Conservation (phyloP, 2,113 vertebrate genomes). For the Lontra canadensis region DNA sequence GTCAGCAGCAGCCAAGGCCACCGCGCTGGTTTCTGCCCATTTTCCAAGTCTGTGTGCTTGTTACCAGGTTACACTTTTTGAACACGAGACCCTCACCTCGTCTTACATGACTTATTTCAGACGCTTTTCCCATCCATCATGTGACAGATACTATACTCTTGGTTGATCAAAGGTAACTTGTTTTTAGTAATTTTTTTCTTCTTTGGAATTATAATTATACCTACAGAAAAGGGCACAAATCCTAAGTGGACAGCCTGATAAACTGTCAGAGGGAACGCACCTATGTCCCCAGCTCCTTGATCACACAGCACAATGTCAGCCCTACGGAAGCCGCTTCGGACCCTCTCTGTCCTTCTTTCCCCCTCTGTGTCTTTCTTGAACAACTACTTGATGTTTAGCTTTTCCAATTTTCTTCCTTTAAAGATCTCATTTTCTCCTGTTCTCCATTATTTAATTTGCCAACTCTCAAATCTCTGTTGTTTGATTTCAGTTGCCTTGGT, state of each 20-base stretch:
- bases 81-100: not conserved
- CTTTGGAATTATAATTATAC: not conserved
- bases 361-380: not conserved
- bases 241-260: not conserved
- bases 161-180: not conserved
- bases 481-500: not conserved
- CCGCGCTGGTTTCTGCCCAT: not conserved
- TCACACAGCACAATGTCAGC: not conserved
- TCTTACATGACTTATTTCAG: not conserved
- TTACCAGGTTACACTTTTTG: not conserved
- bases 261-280: not conserved
- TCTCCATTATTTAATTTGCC: not conserved
- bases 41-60: not conserved
- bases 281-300: not conserved
- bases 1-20: not conserved
- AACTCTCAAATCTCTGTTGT: not conserved
- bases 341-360: not conserved
- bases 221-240: not conserved
- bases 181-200: not conserved
- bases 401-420: slow-evolving; percentile 34
- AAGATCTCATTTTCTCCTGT: slow-evolving; percentile 4
- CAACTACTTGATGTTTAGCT: not conserved
- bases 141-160: not conserved
- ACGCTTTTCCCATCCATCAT: not conserved
- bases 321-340: not conserved